These are phyloP conservation scores for Aegotheles bennettii DNA, from an alignment of 2,113 vertebrate species.

Conservation along the genomic window DNA sequence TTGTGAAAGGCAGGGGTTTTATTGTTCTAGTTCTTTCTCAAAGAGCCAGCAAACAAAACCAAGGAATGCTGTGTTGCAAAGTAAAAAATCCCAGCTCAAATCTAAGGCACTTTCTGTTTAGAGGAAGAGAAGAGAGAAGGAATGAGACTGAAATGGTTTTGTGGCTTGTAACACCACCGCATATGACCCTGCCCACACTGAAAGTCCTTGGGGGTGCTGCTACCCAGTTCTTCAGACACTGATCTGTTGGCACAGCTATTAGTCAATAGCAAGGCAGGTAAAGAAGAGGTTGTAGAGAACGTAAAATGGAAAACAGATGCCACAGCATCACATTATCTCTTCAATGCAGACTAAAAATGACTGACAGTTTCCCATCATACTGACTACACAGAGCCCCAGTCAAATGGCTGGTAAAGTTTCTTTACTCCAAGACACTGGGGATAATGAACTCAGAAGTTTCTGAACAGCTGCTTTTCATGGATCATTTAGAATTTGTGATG, in stretches of 20 bases:
- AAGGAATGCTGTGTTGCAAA: not conserved
- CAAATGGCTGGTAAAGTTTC: conserved; percentile 26
- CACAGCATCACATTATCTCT: not conserved
- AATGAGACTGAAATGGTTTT: not conserved
- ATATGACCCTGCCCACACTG: not conserved
- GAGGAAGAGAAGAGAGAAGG: not conserved
- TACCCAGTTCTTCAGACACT: not conserved
- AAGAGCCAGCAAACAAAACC: not conserved
- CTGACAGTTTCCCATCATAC: conserved; percentile 8
- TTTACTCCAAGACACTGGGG: not conserved
- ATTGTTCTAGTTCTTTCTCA: not conserved
- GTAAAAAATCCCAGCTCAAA: not conserved
- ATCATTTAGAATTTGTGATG: conserved; percentile 66
- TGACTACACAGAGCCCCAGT: not conserved
- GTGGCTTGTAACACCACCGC: not conserved
- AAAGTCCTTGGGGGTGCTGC: not conserved
- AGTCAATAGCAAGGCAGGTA: not conserved
- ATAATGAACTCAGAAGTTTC: conserved; percentile 54
- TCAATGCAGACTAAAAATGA: not conserved
- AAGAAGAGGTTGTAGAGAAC: not conserved
- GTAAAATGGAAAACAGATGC: not conserved
- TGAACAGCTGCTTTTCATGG: conserved; percentile 65
- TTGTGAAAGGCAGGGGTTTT: not conserved
- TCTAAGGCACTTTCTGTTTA: not conserved
- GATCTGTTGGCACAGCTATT: not conserved